Evolutionary conservation across 2,888 invertebrate species (phyloP).

Genomic region (Thalpophila matura): DNA sequence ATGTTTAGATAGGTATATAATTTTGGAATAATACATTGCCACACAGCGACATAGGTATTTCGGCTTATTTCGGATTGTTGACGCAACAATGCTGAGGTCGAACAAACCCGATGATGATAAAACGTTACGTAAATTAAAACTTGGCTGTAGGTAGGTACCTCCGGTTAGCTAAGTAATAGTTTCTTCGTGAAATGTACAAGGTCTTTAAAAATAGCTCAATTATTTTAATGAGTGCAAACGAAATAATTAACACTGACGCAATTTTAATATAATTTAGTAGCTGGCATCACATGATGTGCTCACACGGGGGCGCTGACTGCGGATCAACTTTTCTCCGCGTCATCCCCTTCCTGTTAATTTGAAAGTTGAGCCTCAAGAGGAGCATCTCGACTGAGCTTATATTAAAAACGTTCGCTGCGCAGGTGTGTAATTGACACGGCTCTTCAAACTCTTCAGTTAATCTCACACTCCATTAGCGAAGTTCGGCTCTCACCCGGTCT

Average conservation of each 20-base stretch:
- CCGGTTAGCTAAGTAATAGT: background rate
- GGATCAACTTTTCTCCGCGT: slow-evolving; percentile 32
- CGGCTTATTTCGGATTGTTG: slow-evolving; percentile 25
- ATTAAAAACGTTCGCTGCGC: slow-evolving; percentile 57
- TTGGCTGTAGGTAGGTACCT: background rate
- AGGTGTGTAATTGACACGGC: slow-evolving; percentile 59
- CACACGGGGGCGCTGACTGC: slow-evolving; percentile 13
- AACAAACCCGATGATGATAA: slow-evolving; percentile 18
- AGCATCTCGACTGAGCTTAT: slow-evolving; percentile 36
- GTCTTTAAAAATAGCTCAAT: slow-evolving; percentile 17
- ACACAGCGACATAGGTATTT: slow-evolving; percentile 45
- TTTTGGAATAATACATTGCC: slow-evolving; percentile 52
- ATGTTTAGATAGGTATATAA: slow-evolving; percentile 52
- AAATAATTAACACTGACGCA: slow-evolving; percentile 5
- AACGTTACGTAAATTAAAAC: slow-evolving; percentile 14
- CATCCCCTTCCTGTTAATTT: slow-evolving; percentile 45
- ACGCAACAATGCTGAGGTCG: slow-evolving; percentile 45
- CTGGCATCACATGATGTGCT: background rate
- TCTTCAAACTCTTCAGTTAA: slow-evolving; percentile 52
- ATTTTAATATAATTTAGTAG: slow-evolving; percentile 19
- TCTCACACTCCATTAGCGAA: slow-evolving; percentile 72
- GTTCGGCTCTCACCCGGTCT: slow-evolving; percentile 45
- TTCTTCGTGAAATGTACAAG: slow-evolving; percentile 8
- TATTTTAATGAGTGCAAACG: slow-evolving; percentile 9
- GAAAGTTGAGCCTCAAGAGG: slow-evolving; percentile 28